Evolutionary conservation across 2,113 vertebrate species (phyloP), one percentile per base, ranked within the genome.

Genomic region (Dipodomys stephensi): DNA sequence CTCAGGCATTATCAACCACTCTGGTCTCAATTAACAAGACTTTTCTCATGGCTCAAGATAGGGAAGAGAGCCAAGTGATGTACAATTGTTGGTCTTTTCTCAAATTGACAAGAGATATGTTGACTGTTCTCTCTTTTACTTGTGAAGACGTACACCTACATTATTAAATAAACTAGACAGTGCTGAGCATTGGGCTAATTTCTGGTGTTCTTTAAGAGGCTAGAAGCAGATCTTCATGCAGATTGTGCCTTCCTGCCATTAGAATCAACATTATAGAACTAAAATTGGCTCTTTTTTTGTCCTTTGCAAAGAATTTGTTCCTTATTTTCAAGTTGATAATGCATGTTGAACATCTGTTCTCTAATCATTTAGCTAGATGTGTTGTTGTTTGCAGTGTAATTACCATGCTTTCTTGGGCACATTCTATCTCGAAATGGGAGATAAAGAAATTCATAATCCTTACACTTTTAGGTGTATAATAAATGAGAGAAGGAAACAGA

Each of bases 301-400:
- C 23, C 32, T 93, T 93, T 90, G 13, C 79, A 72, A 83, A 93
- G 25, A 6, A 80, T 5, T 85, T 82, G 30, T 32, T 9, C 10
- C 64, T 86, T 71, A 64, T 93, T 93, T 90, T 88, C 79, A 89
- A 49, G 57, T 87, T 35, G 2, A 78, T 78, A 77, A 77, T 74
- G 11, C 35, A 12, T 57, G 74, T 35, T 80, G 7, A 88, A 3
- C 19, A 44, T 76, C 80, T 81, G 15, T 65, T 79, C 23, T 69
- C n/a, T 68, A 32, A 83, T 79, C 8, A 12, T 68, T 91, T 90
- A 89, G 27, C 67, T 53, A 68, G 30, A 9, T 12, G 0, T 19
- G 35, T 64, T 84, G 35, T 64, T 84, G 8, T 94, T 87, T 84
- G 30, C 16, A 78, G 84, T 44, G 83, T 69, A 87, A 94, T 91